A percentile compares a stretch with the other conserved stretches of the same genome.
Conservation (phyloP, 2,113 vertebrate genomes). For the Siniperca knerii region DNA sequence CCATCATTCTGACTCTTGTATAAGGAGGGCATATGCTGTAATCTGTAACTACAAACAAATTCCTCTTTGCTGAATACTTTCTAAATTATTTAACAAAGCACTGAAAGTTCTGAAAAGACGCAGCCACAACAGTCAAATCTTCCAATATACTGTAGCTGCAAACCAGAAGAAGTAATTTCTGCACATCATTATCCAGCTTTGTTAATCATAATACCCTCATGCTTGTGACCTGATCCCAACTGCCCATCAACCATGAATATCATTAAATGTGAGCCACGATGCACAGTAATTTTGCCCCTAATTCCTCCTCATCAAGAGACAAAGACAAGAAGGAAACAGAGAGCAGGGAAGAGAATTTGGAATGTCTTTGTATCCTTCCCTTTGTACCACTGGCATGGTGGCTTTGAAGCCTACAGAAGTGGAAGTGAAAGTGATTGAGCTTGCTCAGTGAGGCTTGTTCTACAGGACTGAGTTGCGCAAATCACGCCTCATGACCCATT, state of each 20-base stretch:
- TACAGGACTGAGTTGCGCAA: conserved; percentile 29
- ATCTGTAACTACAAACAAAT: neutral
- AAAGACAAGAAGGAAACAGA: conserved; percentile 55
- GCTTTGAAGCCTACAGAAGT: conserved; percentile 66
- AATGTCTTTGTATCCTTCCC: conserved; percentile 44
- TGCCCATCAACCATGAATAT: conserved; percentile 42
- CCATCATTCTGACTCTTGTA: neutral
- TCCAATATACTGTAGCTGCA: neutral
- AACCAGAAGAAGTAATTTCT: neutral
- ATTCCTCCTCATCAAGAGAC: conserved; percentile 69
- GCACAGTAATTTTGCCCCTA: conserved; percentile 55
- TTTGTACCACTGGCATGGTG: conserved; percentile 48
- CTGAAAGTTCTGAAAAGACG: neutral
- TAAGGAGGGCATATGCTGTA: neutral
- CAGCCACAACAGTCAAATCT: neutral
- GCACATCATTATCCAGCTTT: conserved; percentile 19
- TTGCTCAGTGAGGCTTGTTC: conserved; percentile 75
- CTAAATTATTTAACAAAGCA: neutral
- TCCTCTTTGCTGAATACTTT: neutral
- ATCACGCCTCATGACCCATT: conserved; percentile 63
- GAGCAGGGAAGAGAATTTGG: conserved; percentile 51
- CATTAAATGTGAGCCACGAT: conserved; percentile 55
- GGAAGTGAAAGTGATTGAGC: conserved; percentile 71
- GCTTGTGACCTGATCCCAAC: conserved; percentile 36
- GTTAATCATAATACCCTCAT: conserved; percentile 32